Evolutionary conservation across 2,113 vertebrate genomes (phyloP), one percentile per base, ranked within the genome.

Genomic region (Lagopus leucura): DNA sequence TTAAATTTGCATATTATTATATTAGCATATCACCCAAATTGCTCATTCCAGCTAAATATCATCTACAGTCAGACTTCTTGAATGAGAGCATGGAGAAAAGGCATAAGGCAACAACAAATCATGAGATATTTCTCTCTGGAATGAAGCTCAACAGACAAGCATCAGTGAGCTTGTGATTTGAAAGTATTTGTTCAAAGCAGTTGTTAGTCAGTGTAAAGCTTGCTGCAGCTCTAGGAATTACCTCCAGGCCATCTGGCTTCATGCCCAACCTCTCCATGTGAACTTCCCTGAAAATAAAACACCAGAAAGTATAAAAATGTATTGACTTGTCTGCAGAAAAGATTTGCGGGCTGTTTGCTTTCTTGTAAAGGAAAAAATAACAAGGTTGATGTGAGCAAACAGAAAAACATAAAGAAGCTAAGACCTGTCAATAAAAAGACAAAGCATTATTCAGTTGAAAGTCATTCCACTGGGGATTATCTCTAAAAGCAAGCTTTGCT

Each of bases 171-270:
- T 76, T 73, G 36, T 36, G 63, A 71, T 80, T 94, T 88, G 82
- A 30, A 88, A 63, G 14, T 52, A 57, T 76, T 95, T 85, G 71
- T 86, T 93, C 89, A 80, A 94, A 87, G 80, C 60, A 42, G 55
- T 72, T 90, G 20, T 60, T 65, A 82, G 70, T 30, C 50, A 72
- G 54, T 10, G 32, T 48, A 83, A 15, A 55, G 67, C 57, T 81
- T 88, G 57, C 61, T 65, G 38, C 58, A 80, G 45, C 67, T 85
- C 88, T 91, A 87, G 88, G 94, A 96, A 92, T 95, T 86, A 89
- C 92, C 97, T 96, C 75, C 63, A 97, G 91, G 90, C 93, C 25
- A 95, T 84, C 82, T 92, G 94, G 95, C 92, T 93, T 87, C 60
- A 32, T 74, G 89, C 88, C 95, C 65, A 89, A 80, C 22, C 40